Evolutionary conservation across 1,140 invertebrate species (phyloP), one percentile per base, ranked within the genome.

Genomic region (Colletes gigas): DNA sequence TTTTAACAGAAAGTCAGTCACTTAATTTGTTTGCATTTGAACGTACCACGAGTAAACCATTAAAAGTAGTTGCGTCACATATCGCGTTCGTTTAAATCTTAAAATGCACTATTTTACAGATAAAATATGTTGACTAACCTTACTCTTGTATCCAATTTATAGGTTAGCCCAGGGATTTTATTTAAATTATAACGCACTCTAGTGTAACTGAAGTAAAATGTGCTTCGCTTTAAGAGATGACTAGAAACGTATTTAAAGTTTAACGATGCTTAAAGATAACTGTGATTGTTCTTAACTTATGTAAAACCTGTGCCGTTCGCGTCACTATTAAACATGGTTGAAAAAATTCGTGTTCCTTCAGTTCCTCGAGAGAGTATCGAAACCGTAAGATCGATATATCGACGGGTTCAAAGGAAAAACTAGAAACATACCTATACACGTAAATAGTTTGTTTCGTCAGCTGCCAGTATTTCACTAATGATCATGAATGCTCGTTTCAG

Each of bases 381-480:
- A 57, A 54, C 55, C 12, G 52, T 55, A 30, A 17, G 9, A 55
- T 78, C 76, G 69, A 78, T 78, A 44, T 54, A 47, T 78, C 68
- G 68, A 63, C 50, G 15, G 8, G 14, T n/a, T n/a, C 39, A 3
- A 70, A 19, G 39, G 30, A 5, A 17, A 10, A 59, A 57, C 54
- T 15, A 55, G 30, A 30, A 30, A 30, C 12, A 55, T 55, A 55
- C 12, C 4, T 17, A 17, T 57, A 55, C n/a, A 55, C n/a, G 10
- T 50, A 44, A 55, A 69, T 55, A 39, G 50, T 65, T 14, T 41
- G 14, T 39, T 50, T 67, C 19, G 50, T 52, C 17, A 44, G 62
- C 17, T 67, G 4, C 14, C 65, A n/a, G 12, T 19, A 50, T 50
- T 50, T 50, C 50, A 12, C 8, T 12, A 50, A 50, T 30, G 30